phyloP scores from a whole-genome alignment of 2,797 vertebrate species.

The Psittacula derbiana region DNA sequence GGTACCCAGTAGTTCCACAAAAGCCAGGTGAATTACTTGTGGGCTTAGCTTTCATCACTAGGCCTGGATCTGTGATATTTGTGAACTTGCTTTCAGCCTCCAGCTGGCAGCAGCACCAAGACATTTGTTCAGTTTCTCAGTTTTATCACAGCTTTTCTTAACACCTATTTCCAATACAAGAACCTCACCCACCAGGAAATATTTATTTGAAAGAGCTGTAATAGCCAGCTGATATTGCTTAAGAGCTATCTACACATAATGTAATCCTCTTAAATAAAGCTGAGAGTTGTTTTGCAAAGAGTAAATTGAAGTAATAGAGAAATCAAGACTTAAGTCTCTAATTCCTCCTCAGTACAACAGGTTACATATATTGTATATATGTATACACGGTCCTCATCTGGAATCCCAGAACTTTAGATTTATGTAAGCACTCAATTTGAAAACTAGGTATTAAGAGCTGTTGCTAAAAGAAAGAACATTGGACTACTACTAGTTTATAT shows the following conservation, averaged over 20 bases:
- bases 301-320: not conserved
- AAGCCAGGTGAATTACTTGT: not conserved
- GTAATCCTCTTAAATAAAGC: not conserved
- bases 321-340: not conserved
- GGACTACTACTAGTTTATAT: conserved; percentile 41
- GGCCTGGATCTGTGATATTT: not conserved
- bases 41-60: not conserved
- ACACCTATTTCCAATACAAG: not conserved
- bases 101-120: not conserved
- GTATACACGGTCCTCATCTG: not conserved
- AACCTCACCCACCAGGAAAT: conserved; percentile 5
- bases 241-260: not conserved
- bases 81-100: not conserved
- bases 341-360: not conserved
- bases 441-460: not conserved
- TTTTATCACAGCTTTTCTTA: not conserved
- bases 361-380: not conserved
- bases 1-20: not conserved
- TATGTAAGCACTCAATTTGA: not conserved
- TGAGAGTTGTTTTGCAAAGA: not conserved
- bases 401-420: not conserved
- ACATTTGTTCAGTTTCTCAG: not conserved
- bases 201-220: not conserved
- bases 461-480: conserved; percentile 40
- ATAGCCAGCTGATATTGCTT: not conserved